phyloP scores from a whole-genome alignment of 1,140 invertebrate genomes.

The Neuroterus valhalla region DNA sequence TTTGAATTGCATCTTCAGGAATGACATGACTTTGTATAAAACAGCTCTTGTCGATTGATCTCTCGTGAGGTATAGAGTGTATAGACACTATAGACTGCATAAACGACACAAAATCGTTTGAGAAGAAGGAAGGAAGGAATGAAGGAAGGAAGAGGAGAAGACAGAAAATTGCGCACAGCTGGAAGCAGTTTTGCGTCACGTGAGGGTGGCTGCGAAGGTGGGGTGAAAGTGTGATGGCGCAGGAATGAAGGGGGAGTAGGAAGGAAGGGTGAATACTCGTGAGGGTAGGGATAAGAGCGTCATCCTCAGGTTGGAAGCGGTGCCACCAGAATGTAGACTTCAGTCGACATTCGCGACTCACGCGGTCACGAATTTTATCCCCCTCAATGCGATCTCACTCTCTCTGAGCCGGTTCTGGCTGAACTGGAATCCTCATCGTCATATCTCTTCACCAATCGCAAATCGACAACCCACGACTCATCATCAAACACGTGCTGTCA shows the following conservation, averaged over 20 bases:
- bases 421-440: background rate
- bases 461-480: background rate
- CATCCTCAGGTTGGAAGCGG: conserved; percentile 71
- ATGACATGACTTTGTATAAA: no score
- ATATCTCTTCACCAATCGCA: no score
- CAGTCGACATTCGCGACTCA: conserved; percentile 69
- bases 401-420: background rate
- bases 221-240: conserved; percentile 10
- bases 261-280: conserved; percentile 5
- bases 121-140: background rate
- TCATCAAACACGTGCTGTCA: background rate
- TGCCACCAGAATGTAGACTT: conserved; percentile 67
- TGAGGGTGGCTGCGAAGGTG: conserved; percentile 33
- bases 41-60: no score
- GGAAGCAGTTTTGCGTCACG: conserved; percentile 20
- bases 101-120: no score
- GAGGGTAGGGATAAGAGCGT: conserved; percentile 46
- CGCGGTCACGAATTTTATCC: conserved; percentile 22
- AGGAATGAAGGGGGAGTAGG: conserved; percentile 33
- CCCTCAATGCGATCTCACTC: background rate
- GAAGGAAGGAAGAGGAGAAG: conserved; percentile 5
- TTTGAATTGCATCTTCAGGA: no score
- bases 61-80: no score
- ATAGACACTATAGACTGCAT: no score
- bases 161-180: conserved; percentile 16